Percentiles rank a stretch among this genome's conserved stretches.
These are phyloP conservation scores for Rhynchonema sp. DNA, from an alignment of 2,888 invertebrate genomes.

Conservation along the genomic window DNA sequence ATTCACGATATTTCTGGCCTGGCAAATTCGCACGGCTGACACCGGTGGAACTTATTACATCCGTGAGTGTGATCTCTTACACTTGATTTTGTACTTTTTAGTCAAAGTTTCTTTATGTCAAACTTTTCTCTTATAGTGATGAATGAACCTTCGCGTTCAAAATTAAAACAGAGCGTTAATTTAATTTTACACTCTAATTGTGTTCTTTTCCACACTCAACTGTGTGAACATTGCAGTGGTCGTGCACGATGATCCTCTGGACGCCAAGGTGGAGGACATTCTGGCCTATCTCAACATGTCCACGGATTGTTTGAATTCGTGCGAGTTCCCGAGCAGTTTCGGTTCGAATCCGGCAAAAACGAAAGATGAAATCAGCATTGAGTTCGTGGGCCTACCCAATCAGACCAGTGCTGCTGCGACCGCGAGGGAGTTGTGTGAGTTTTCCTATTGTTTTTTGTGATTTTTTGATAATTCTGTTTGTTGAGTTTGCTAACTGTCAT, in stretches of 20 bases:
- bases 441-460: not conserved
- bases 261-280: not conserved
- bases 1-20: no score
- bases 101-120: no score
- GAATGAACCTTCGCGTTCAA: no score
- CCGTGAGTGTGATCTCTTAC: no score
- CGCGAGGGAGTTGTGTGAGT: not conserved
- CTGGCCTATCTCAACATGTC: not conserved
- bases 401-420: not conserved
- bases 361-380: not conserved
- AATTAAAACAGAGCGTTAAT: no score
- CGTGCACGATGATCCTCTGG: not conserved
- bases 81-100: no score
- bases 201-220: no score
- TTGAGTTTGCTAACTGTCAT: no score
- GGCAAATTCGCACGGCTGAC: no score
- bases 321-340: not conserved
- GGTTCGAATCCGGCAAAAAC: not conserved
- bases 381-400: not conserved
- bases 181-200: no score
- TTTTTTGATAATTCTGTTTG: not conserved
- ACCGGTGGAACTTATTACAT: no score
- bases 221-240: not conserved
- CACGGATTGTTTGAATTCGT: not conserved
- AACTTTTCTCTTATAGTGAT: no score